A percentile compares a stretch with the other conserved stretches of the same genome.
These are phyloP conservation scores for Desmodus rotundus DNA, from an alignment of 2,113 vertebrate species.

Conservation along the genomic window DNA sequence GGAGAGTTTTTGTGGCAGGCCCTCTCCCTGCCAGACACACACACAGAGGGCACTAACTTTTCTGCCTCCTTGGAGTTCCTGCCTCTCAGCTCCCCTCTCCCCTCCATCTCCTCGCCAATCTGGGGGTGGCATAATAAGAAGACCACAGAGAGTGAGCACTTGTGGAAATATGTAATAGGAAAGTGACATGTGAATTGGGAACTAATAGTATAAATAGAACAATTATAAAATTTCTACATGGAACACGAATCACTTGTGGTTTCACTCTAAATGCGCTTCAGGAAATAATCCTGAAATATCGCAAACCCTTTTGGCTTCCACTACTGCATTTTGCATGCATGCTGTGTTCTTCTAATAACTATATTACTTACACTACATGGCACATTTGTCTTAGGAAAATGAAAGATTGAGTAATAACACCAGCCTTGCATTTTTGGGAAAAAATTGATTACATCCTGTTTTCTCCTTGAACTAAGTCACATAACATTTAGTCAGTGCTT, in stretches of 20 bases:
- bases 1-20: not conserved
- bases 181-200: conserved; percentile 19
- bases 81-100: not conserved
- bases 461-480: conserved; percentile 40
- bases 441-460: conserved; percentile 41
- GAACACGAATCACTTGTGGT: not conserved
- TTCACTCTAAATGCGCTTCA: not conserved
- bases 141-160: not conserved
- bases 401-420: conserved; percentile 49
- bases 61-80: not conserved
- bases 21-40: not conserved
- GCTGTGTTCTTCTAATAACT: conserved; percentile 33
- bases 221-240: conserved; percentile 8
- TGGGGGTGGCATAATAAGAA: not conserved
- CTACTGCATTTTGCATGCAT: conserved; percentile 18
- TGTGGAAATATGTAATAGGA: conserved; percentile 28
- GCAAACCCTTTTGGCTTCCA: not conserved
- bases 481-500: conserved; percentile 22
- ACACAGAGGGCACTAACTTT: not conserved
- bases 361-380: conserved; percentile 17
- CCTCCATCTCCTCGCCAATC: not conserved
- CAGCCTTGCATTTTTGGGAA: not conserved
- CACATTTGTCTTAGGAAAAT: conserved; percentile 40
- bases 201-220: not conserved
- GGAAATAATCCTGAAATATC: not conserved